phyloP scores from a whole-genome alignment of 2,888 invertebrate genomes.

The Eristalinus aeneus region DNA sequence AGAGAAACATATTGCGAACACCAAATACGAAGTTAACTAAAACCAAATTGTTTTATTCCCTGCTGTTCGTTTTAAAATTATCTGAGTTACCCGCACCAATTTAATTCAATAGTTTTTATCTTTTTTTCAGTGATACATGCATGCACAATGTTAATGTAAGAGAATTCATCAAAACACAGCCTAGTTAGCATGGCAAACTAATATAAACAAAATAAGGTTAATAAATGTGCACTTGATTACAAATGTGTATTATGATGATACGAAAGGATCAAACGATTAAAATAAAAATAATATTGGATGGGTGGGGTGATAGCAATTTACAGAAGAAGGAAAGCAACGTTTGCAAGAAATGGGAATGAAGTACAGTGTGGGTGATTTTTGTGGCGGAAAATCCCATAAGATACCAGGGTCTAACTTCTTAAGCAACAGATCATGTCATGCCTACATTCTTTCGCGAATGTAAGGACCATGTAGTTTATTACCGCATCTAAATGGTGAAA shows the following conservation, averaged over 20 bases:
- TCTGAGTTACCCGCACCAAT: background rate
- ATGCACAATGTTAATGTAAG: constrained; percentile 22
- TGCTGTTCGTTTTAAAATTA: background rate
- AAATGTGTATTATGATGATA: too few relatives aligned
- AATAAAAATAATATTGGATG: background rate
- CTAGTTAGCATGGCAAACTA: constrained; percentile 35
- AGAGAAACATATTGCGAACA: constrained; percentile 51
- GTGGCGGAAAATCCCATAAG: too few relatives aligned
- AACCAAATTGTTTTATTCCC: background rate
- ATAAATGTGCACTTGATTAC: background rate
- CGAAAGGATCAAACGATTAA: background rate
- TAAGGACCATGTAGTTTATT: too few relatives aligned
- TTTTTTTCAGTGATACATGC: constrained; percentile 9
- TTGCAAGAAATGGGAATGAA: too few relatives aligned
- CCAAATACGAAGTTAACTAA: constrained; percentile 16
- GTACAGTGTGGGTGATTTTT: too few relatives aligned
- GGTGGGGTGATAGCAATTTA: background rate
- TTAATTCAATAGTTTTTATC: background rate
- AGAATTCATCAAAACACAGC: constrained; percentile 13
- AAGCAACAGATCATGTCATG: too few relatives aligned
- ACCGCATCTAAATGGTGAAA: too few relatives aligned
- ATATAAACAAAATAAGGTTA: background rate
- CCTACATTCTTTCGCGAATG: too few relatives aligned
- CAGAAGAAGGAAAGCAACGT: too few relatives aligned
- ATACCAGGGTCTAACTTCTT: too few relatives aligned